Base-by-base conservation (phyloP, 2,797 vertebrate genomes). In the Helicolenus hilgendorfi region DNA sequence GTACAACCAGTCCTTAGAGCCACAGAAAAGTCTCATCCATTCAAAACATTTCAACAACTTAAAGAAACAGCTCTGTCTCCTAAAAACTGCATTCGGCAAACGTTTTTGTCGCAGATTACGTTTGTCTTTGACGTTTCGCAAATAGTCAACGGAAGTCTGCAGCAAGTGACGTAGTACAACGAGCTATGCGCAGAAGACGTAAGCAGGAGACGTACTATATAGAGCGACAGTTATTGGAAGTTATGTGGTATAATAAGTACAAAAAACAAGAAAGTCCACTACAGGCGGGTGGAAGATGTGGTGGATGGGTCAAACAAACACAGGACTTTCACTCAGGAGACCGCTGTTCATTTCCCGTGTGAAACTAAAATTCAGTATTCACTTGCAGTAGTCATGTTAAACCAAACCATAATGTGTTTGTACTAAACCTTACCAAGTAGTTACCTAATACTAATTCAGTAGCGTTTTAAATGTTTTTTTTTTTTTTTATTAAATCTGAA, bases 311-410 rank as follows among this genome's bases (percentile, higher is more conserved):
- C 49, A 53, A n/a, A 53, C 49, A n/a, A 53, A 53, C 49, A 53
- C 49, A 53, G 49, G 15, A 53, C 49, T 55, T 22, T 22, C 20
- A n/a, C n/a, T n/a, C n/a, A 55, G 15, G 18, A 55, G 49, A 55
- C 20, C 9, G 15, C 20, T 55, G n/a, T 55, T 55, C 49, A 22
- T 11, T n/a, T 55, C n/a, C 9, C n/a, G 0, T n/a, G 49, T 22
- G 49, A 55, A 55, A 0, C 45, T 49, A 14, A 49, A 20, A 55
- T 4, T 55, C 49, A 55, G 20, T n/a, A 11, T 55, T 55, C 20
- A 22, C 0, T 0, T 20, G 20, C 49, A 27, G 4, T 53, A 55
- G 0, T 55, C 0, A 55, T n/a, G n/a, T 55, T 22, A 22, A 55
- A n/a, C 49, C 0, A 55, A 55, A 55, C 49, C n/a, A 55, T 22